phyloP scores from a whole-genome alignment of 2,888 invertebrate species.

The Eubasilissa splendida region DNA sequence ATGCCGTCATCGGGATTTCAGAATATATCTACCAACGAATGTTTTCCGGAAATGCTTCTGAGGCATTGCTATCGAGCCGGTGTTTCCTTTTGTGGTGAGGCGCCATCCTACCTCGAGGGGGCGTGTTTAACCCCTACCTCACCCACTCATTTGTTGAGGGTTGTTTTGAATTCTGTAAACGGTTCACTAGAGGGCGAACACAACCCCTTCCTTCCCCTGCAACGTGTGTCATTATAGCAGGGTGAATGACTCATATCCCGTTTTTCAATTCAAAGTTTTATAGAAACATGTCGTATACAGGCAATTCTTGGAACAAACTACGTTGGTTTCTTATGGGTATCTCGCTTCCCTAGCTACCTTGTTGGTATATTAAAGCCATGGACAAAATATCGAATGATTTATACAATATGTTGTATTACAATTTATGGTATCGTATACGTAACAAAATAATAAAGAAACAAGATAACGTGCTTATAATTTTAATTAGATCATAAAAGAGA shows the following conservation, averaged over 20 bases:
- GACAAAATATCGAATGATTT: too few relatives aligned
- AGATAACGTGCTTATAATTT: too few relatives aligned
- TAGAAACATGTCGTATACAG: too few relatives aligned
- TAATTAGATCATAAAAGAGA: too few relatives aligned
- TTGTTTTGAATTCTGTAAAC: constrained; percentile 39
- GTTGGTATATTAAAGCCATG: too few relatives aligned
- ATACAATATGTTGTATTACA: too few relatives aligned
- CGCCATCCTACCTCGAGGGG: constrained; percentile 12
- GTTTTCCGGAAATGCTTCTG: neutral
- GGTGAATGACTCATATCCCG: constrained; percentile 19
- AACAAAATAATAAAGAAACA: too few relatives aligned
- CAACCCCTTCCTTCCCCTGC: constrained; percentile 11
- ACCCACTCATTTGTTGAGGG: constrained; percentile 32
- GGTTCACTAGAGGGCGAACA: constrained; percentile 28
- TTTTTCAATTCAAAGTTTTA: neutral
- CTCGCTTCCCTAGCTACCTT: too few relatives aligned
- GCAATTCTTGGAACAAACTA: too few relatives aligned
- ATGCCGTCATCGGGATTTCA: neutral
- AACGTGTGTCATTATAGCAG: constrained; percentile 18
- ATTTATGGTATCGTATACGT: too few relatives aligned
- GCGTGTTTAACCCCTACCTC: constrained; percentile 1
- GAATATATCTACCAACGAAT: neutral
- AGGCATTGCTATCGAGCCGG: neutral
- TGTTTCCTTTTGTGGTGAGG: constrained; percentile 4
- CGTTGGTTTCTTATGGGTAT: too few relatives aligned